phyloP scores from a whole-genome alignment of 2,888 invertebrate species.

The Ceriagrion tenellum region DNA sequence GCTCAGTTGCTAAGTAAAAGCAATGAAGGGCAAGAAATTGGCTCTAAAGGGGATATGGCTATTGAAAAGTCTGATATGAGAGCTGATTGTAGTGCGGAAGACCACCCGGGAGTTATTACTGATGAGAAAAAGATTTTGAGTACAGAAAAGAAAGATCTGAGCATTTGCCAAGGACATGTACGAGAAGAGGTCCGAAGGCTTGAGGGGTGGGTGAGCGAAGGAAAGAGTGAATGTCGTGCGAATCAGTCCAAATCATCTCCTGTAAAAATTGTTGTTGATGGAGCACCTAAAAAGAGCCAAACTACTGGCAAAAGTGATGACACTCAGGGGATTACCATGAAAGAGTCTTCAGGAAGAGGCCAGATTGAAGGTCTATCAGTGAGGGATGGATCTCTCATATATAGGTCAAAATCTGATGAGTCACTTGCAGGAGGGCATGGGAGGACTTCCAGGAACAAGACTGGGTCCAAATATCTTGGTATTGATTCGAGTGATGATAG shows the following conservation, averaged over 20 bases:
- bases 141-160: background rate
- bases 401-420: constrained; percentile 51
- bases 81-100: background rate
- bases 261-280: background rate
- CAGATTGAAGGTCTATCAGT: background rate
- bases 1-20: background rate
- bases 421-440: background rate
- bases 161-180: background rate
- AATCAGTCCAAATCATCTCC: constrained; percentile 12
- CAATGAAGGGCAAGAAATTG: background rate
- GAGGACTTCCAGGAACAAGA: background rate
- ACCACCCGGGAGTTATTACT: background rate
- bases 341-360: background rate
- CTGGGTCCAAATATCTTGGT: constrained; percentile 4
- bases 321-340: background rate
- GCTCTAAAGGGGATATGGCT: background rate
- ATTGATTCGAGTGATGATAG: constrained; percentile 23
- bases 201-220: background rate
- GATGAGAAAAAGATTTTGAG: background rate
- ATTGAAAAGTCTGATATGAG: background rate
- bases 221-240: background rate
- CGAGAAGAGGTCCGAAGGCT: background rate
- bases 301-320: background rate
- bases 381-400: background rate
- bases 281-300: background rate